Base-by-base conservation (phyloP, 2,113 vertebrate genomes). In the Clarias magur region DNA sequence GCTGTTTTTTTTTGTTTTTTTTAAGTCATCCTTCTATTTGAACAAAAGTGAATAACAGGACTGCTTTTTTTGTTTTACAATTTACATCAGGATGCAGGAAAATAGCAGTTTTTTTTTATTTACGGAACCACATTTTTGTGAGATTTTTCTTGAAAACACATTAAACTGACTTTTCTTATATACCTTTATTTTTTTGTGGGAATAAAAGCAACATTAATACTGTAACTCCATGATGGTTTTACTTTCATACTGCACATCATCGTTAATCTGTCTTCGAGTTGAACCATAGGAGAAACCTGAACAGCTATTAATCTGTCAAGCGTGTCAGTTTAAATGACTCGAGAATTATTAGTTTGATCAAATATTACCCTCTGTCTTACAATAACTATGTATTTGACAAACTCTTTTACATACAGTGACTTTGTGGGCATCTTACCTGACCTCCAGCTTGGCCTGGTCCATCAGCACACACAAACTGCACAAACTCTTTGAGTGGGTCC, bases 391-490 rank as follows among this genome's bases (percentile, higher is more conserved):
- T 21, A 34, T 60, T 11, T 60, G 27, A 80, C 27, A 60, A 80
- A 30, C 27, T 12, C 3, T 12, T 80, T 59, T 13, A 6, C 19
- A 16, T 59, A 56, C 4, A 30, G n/a, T 53, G 11, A 48, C 27
- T 86, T 60, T 82, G 38, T 62, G 19, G 38, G 80, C 42, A 59
- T 88, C 96, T 96, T 95, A 98, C 97, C 97, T 98, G 97, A 93
- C 96, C 96, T 72, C 95, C 90, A 91, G 96, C 94, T 94, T 97
- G 97, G 90, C 97, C 97, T 23, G 97, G 96, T 91, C 97, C 96
- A 56, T 97, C 97, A n/a, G 97, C 96, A 91, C 97, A 98, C 95
- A 98, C 97, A 57, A 98, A 97, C 97, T 97, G 97, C 94, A 97
- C 97, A 89, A 98, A 98, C 93, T 97, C 97, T 95, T 98, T 97